phyloP scores from a whole-genome alignment of 1,140 invertebrate genomes.

The Argopecten irradians region DNA sequence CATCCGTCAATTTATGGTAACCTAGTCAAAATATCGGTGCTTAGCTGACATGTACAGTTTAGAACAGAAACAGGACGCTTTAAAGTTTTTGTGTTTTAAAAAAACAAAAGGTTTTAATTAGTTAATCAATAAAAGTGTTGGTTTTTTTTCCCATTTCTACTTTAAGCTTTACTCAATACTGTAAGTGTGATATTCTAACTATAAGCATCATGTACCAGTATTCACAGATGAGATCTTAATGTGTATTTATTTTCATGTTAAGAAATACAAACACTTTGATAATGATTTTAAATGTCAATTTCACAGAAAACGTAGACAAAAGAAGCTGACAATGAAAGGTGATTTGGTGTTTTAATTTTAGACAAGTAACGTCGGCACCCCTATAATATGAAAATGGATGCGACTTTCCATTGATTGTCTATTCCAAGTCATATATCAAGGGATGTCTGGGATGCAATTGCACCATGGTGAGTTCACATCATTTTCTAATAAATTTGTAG shows the following conservation, averaged over 20 bases:
- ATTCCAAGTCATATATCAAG: not conserved
- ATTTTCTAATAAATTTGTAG: slow-evolving; percentile 18
- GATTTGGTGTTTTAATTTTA: not conserved
- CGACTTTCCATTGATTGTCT: not conserved
- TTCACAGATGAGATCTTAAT: not conserved
- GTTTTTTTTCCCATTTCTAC: not conserved
- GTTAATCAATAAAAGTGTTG: too few relatives aligned
- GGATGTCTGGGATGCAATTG: not conserved
- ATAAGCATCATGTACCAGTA: not conserved
- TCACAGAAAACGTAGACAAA: not conserved
- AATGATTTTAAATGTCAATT: not conserved
- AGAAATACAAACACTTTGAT: not conserved
- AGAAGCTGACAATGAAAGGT: not conserved
- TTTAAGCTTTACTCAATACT: too few relatives aligned
- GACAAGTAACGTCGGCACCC: not conserved
- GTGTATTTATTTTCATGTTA: not conserved
- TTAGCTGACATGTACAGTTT: not conserved
- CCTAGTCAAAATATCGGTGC: not conserved
- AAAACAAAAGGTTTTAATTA: not conserved
- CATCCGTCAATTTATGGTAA: not conserved
- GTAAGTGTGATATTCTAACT: too few relatives aligned
- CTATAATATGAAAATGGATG: not conserved
- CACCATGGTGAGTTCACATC: not conserved
- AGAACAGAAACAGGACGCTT: not conserved
- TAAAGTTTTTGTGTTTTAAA: not conserved